Evolutionary conservation across 2,888 invertebrate species (phyloP), one percentile per base, ranked within the genome.

Genomic region (Tetragonula carbonaria): DNA sequence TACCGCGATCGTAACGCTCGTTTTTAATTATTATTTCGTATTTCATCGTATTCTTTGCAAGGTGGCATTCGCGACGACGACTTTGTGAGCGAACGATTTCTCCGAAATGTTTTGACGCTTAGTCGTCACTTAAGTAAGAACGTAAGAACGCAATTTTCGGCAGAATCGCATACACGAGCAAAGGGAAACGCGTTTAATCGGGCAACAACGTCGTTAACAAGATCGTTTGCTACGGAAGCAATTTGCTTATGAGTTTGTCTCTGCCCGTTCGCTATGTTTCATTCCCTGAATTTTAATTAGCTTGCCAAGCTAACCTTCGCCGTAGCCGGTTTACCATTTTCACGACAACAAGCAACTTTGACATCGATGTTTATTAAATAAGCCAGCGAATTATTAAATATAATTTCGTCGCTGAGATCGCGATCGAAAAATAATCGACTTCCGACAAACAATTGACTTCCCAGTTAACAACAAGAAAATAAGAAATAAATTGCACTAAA

Each of bases 161-260:
- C 8, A 8, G 11, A 33, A 4, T 65, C 16, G 66, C 8, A 33
- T 63, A 33, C 50, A 28, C 0, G 28, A 18, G 1, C 45, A 45
- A 13, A 18, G 45, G 23, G 11, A 23, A 45, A 59, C 11, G 13
- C 28, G 28, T 62, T 28, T 62, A 73, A 73, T 73, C 50, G 28
- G 28, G 11, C 73, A 4, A 14, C 21, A 21, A 63, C 72, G 38
- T n/a, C 80, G 57, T 70, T 80, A 80, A 80, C 57, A 66, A 57
- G 59, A 28, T 55, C 71, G 71, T 57, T 66, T 50, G 33, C 38
- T 59, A 51, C 57, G 66, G 16, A 71, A 66, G 71, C 38, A 77
- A 71, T 80, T 80, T 71, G 57, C 71, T 71, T 80, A 77, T 63
- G 65, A 80, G 57, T 59, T 57, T n/a, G 66, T 71, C 51, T 45